A percentile compares a stretch with the other conserved stretches of the same genome.
Evolutionary conservation across 2,113 vertebrate species (phyloP).

Genomic region (Apodemus sylvaticus): DNA sequence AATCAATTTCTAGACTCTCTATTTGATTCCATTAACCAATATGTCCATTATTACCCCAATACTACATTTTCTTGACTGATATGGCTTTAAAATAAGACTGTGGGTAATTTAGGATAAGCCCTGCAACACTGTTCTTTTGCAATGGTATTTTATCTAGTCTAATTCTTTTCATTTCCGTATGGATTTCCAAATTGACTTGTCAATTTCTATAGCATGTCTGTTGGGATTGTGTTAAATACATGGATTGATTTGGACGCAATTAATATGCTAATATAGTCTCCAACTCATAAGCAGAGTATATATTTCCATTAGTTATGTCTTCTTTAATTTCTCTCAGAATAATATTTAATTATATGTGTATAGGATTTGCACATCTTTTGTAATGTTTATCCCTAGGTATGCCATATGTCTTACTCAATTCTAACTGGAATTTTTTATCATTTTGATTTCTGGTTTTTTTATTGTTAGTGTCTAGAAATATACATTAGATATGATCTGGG

Average conservation of each 20-base stretch:
- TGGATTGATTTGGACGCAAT: not conserved
- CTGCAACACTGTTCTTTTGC: conserved; percentile 27
- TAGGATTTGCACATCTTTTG: not conserved
- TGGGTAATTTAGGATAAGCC: not conserved
- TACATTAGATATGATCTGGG: not conserved
- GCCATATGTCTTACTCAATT: not conserved
- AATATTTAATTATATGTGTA: not conserved
- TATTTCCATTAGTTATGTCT: conserved; percentile 30
- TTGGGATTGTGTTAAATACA: not conserved
- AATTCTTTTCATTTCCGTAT: conserved; percentile 13
- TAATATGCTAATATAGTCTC: conserved; percentile 21
- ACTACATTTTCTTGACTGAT: conserved; percentile 16
- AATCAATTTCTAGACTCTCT: not conserved
- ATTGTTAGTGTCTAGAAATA: not conserved
- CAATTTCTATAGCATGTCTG: conserved; percentile 41
- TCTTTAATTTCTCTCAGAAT: not conserved
- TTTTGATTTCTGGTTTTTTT: not conserved
- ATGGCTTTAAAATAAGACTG: not conserved
- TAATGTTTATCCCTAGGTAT: not conserved
- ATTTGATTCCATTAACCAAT: not conserved
- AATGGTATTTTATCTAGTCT: conserved; percentile 3
- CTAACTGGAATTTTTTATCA: not conserved
- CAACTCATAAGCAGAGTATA: conserved; percentile 33
- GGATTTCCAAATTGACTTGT: conserved; percentile 31
- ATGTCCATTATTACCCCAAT: not conserved